Evolutionary conservation across 64 coral and sea anemone genomes (phyloP), one percentile per base, ranked within the genome.

Genomic region (Porites lutea): DNA sequence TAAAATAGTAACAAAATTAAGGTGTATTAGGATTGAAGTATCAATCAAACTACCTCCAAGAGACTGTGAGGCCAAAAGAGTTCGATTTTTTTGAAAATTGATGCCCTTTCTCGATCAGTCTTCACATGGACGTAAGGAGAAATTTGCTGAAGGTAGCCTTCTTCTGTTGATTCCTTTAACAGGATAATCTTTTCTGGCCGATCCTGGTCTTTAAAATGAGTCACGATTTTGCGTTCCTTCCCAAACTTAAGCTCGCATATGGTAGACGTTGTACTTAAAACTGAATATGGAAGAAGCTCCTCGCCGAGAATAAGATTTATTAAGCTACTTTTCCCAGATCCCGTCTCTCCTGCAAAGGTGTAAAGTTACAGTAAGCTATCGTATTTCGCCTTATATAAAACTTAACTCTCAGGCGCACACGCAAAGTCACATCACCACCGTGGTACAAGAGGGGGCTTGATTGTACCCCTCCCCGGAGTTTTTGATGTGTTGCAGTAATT

Each of bases 211-310:
- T 92, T 92, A 21, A 76, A 75, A 46, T 92, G 71, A 6, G 82
- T 74, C 13, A 59, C 78, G 2, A 75, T 10, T 52, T 50, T 71
- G 23, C 53, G 66, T 20, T 73, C 37, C 8, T 48, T 52, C 7
- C 60, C 89, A 55, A 81, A 91, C 62, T 60, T 91, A 21, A 91
- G 50, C 27, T 91, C 89, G 44, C 89, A 82, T 46, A 91, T 82
- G 45, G 79, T 75, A 16, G 89, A 84, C 4, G 89, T 75, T 54
- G 78, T 91, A n/a, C 79, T 63, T 3, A 91, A 37, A n/a, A 46
- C 0, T 5, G 77, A 83, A 37, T 46, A 74, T 47, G 89, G 89
- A 49, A 91, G 67, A 46, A 83, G 58, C 7, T 91, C 62, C 19
- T 82, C 89, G 13, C 89, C 89, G 48, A 91, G 67, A 48, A 91